Conservation (phyloP, 2,797 vertebrate species). For the Hylomyscus alleni region DNA sequence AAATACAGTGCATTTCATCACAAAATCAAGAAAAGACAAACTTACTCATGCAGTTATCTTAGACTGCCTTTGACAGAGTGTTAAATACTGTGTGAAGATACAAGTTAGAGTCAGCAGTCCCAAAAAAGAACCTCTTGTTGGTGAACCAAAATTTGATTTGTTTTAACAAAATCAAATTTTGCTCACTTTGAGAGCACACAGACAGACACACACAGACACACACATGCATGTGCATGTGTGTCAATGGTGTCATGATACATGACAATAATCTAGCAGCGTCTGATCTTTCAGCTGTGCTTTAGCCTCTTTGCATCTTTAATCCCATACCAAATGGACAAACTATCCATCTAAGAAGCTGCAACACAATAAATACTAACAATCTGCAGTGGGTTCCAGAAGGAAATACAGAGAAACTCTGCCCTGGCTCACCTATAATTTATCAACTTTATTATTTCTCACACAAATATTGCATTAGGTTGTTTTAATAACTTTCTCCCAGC, state of each 20-base stretch:
- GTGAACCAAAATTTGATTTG: slow-evolving; percentile 26
- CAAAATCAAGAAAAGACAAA: slow-evolving; percentile 50
- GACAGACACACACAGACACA: background rate
- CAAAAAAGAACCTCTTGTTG: slow-evolving; percentile 27
- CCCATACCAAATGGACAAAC: slow-evolving; percentile 58
- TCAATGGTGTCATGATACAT: background rate
- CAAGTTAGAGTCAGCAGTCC: background rate
- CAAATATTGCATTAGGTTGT: slow-evolving; percentile 79
- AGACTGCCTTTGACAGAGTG: background rate
- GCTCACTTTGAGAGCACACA: background rate
- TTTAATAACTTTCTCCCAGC: slow-evolving; percentile 79
- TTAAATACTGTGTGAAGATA: background rate
- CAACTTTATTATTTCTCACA: slow-evolving; percentile 80
- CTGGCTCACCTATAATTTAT: slow-evolving; percentile 76
- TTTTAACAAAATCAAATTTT: slow-evolving; percentile 19
- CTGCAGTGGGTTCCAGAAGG: background rate
- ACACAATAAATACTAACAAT: slow-evolving; percentile 33
- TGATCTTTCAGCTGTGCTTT: slow-evolving; percentile 43
- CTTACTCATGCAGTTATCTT: background rate
- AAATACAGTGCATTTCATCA: background rate
- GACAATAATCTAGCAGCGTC: slow-evolving; percentile 30
- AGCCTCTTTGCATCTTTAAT: slow-evolving; percentile 47
- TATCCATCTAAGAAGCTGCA: slow-evolving; percentile 45
- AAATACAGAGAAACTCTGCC: slow-evolving; percentile 59
- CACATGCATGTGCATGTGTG: background rate